Evolutionary conservation across 2,113 vertebrate genomes (phyloP).

Genomic region (Lagopus muta): DNA sequence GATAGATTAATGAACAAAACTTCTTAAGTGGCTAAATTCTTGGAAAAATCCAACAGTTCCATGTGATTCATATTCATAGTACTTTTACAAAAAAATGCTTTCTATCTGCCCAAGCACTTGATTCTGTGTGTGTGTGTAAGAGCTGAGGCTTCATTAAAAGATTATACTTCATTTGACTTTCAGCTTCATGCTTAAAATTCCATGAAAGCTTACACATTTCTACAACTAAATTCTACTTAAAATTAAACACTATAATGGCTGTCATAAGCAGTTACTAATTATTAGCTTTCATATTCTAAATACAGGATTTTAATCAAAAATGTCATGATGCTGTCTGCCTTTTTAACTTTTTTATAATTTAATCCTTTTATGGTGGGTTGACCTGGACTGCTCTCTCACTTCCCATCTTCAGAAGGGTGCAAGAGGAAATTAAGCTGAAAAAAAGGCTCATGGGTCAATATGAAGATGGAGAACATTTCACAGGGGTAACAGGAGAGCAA

Average conservation of each 20-base stretch:
- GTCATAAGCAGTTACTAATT: neutral
- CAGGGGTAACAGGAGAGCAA: neutral
- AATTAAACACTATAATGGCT: neutral
- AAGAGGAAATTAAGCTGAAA: neutral
- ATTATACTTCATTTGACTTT: neutral
- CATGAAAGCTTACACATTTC: neutral
- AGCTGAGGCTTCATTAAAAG: neutral
- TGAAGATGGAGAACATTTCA: neutral
- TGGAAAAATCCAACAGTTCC: neutral
- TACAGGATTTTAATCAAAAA: neutral
- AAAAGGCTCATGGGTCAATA: neutral
- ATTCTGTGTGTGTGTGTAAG: neutral
- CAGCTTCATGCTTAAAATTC: neutral
- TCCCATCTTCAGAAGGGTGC: neutral
- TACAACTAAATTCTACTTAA: neutral
- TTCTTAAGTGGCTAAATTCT: neutral
- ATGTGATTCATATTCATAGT: neutral
- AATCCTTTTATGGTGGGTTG: neutral
- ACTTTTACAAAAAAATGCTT: neutral
- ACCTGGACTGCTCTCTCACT: neutral
- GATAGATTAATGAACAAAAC: neutral
- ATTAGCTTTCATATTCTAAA: neutral
- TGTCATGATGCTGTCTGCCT: neutral
- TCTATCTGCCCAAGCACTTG: neutral
- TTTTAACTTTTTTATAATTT: neutral